Base-by-base conservation (phyloP, 2,797 vertebrate species). In the Eutrigla gurnardus region DNA sequence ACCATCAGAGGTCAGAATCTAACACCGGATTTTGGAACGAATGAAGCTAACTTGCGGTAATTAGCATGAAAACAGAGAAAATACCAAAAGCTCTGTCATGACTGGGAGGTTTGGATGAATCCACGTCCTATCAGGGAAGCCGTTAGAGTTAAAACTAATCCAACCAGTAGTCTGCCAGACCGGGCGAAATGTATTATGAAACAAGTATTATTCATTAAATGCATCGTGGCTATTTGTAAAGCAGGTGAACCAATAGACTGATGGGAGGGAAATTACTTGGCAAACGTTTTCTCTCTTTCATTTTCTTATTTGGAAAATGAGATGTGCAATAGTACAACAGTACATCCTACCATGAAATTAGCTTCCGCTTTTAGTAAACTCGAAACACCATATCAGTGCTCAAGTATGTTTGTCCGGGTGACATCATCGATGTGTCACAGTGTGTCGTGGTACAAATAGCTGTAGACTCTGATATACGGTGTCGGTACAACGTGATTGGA, bases 311-410 rank as follows among this genome's bases (percentile, higher is more conserved):
- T 77, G 45, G 65, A 69, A 82, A 77, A 74, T 45, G 14, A 68
- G n/a, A 71, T 57, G 68, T 60, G 70, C 57, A 47, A 17, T 9
- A 6, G 63, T 49, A 72, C 57, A 47, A 17, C 7, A 6, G 63
- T 49, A 72, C 66, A 70, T 69, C 45, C 67, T 69, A 67, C 43
- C 65, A 78, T 81, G 68, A 87, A 88, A 88, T 85, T 77, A 72
- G 39, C 40, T 72, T 32, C 62, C 64, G 37, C 46, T 49, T 67
- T 6, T 65, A 37, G n/a, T 46, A 40, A 50, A 17, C 40, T 80
- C 25, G 58, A 59, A 53, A 65, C 40, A 59, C 33, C 35, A 43
- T 64, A 67, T 54, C 36, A 67, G 1, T 13, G 17, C 45, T 50
- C 6, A 45, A 18, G 58, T 49, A 54, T 40, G 67, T 55, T 47